Base-by-base conservation (phyloP, 2,113 vertebrate species). In the Ochotona princeps region DNA sequence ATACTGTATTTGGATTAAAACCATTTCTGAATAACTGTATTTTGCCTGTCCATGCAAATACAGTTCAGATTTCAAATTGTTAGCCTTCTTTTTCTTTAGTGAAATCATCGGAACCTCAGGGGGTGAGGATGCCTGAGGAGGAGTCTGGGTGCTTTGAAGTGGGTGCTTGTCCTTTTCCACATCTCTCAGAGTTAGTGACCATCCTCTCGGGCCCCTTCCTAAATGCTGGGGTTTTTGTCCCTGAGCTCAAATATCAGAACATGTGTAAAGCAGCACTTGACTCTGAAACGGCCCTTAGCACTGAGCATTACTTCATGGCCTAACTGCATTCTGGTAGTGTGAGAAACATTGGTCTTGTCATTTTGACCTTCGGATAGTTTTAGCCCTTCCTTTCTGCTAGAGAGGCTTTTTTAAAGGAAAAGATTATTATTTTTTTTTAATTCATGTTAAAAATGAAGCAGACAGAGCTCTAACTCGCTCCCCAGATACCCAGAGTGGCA, bases 1-100 rank as follows among this genome's bases (percentile, higher is more conserved):
- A 83, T 97, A 60, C 96, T 97, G 18, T 82, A 85, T 97, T 95
- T 96, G 91, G 89, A 89, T 89, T 89, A 82, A 83, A 89, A 78
- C 26, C 74, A 93, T 74, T 95, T 95, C 87, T 95, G 73, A 96
- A 95, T 92, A 89, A 76, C 83, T 20, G 8, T 85, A 80, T 94
- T 96, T 95, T 91, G 88, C 75, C 47, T 96, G 79, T 83, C 70
- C 57, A 61, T 88, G 79, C 92, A 95, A 94, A 95, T 89, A 93
- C 35, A 74, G 91, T 96, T 97, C 91, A 92, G 72, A 92, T 95
- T 94, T 96, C 87, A 96, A 74, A 74, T 96, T 90, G 67, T 91
- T 91, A 91, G 65, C 85, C 57, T 87, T 92, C 83, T 44, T 23
- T 61, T 89, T 94, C 93, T 93, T 5, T 82, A 72, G 60, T 89